phyloP scores from a whole-genome alignment of 2,888 invertebrate genomes.

The Epistrophe eligans region DNA sequence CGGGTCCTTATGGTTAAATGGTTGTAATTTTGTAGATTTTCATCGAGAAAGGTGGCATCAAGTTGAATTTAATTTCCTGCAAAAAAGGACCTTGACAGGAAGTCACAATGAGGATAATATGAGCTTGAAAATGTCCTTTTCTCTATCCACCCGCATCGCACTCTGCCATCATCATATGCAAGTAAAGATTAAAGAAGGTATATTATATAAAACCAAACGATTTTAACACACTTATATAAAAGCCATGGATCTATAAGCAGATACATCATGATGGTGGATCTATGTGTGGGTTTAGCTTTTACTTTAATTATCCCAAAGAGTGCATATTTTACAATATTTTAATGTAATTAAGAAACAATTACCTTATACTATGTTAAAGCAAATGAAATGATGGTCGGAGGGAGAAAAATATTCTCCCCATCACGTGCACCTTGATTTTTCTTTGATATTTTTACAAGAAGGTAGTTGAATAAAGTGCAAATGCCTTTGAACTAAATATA shows the following conservation, averaged over 20 bases:
- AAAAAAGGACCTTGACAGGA: conserved; percentile 55
- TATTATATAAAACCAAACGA: conserved; percentile 41
- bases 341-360: conserved; percentile 71
- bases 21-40: conserved; percentile 48
- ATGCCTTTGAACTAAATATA: not conserved
- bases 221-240: not conserved
- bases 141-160: conserved; percentile 26
- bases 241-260: not conserved
- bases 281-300: conserved; percentile 19
- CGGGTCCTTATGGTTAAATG: conserved; percentile 50
- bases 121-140: conserved; percentile 56
- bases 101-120: conserved; percentile 30
- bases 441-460: not conserved
- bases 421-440: not conserved
- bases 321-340: conserved; percentile 66
- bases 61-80: conserved; percentile 70
- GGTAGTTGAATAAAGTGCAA: not conserved
- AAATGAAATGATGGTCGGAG: not conserved
- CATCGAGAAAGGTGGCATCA: conserved; percentile 53
- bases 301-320: conserved; percentile 63
- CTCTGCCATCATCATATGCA: not conserved
- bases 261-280: not conserved
- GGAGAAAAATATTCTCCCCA: not conserved
- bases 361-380: conserved; percentile 35
- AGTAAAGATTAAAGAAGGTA: too few relatives aligned